A percentile compares a stretch with the other conserved stretches of the same genome.
Conservation (phyloP, 2,888 invertebrate species). For the Melieria picta region DNA sequence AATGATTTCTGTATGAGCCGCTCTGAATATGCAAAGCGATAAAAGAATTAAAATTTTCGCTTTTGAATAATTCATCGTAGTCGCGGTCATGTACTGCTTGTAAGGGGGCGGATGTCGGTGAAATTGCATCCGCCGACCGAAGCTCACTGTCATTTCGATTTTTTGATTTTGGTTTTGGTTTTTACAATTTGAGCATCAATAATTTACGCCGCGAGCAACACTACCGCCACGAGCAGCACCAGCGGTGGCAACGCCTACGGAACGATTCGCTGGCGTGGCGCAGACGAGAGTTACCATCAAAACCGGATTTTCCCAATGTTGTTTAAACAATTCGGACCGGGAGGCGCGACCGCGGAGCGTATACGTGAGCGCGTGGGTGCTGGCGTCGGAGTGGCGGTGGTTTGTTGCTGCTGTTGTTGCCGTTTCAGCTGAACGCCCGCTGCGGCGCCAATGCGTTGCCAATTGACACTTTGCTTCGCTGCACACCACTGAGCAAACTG, state of each 20-base stretch:
- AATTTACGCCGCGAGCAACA: no score
- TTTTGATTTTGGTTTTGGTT: no score
- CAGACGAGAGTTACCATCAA: no score
- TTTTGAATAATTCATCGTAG: slow-evolving; percentile 60
- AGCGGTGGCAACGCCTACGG: no score
- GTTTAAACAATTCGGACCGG: no score
- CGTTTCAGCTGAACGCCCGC: slow-evolving; percentile 11
- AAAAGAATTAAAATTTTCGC: slow-evolving; percentile 52
- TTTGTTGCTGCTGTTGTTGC: background rate
- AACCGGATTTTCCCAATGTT: no score
- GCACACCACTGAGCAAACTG: slow-evolving; percentile 4
- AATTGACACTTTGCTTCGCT: slow-evolving; percentile 27
- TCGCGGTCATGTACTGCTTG: slow-evolving; percentile 42
- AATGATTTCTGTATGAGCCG: slow-evolving; percentile 59
- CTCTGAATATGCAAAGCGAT: slow-evolving; percentile 53
- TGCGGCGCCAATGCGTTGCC: slow-evolving; percentile 17
- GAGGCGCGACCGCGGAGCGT: no score
- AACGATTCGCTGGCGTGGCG: no score
- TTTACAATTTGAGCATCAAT: no score
- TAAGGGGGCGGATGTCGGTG: slow-evolving; percentile 36
- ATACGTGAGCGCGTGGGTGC: background rate
- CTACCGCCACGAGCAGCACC: no score
- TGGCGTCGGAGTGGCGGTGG: slow-evolving; percentile 17
- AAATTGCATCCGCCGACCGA: slow-evolving; percentile 31
- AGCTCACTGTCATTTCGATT: no score